A percentile compares a stretch with the other conserved stretches of the same genome.
Conservation (phyloP, 2,888 invertebrate species). For the Elegia similella region DNA sequence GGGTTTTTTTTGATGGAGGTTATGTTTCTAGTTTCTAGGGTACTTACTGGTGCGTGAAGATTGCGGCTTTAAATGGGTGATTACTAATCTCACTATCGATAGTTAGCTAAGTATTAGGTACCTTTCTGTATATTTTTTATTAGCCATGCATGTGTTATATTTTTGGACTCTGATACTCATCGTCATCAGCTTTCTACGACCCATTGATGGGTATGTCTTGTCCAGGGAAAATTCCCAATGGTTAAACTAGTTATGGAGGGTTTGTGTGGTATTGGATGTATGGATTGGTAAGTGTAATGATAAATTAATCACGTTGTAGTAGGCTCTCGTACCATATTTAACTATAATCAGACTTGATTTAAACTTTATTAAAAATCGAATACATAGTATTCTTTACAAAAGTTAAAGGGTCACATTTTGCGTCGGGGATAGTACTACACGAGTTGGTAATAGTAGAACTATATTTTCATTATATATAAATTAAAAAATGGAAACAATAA, state of each 20-base stretch:
- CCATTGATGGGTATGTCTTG: no score
- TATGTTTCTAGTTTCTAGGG: no score
- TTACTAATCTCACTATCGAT: no score
- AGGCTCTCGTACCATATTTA: conserved; percentile 50
- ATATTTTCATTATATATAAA: conserved; percentile 79
- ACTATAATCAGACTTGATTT: conserved; percentile 67
- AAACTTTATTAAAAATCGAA: conserved; percentile 71
- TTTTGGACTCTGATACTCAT: no score
- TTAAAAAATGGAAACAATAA: conserved; percentile 80
- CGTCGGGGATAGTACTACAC: conserved; percentile 59
- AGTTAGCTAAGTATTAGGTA: no score
- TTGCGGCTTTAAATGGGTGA: no score
- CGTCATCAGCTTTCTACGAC: no score
- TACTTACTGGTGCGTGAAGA: no score
- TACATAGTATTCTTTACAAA: conserved; percentile 65
- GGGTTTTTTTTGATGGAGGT: no score
- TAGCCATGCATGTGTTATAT: no score
- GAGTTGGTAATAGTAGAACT: conserved; percentile 72
- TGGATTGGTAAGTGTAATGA: conserved; percentile 49
- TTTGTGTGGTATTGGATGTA: conserved; percentile 23
- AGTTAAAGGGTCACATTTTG: conserved; percentile 24
- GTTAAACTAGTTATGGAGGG: background rate
- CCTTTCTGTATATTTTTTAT: no score
- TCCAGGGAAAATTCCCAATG: background rate
- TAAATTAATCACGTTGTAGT: conserved; percentile 53